These are phyloP conservation scores for Aulostomus chinensis DNA, from an alignment of 2,797 vertebrate genomes.

Conservation along the genomic window DNA sequence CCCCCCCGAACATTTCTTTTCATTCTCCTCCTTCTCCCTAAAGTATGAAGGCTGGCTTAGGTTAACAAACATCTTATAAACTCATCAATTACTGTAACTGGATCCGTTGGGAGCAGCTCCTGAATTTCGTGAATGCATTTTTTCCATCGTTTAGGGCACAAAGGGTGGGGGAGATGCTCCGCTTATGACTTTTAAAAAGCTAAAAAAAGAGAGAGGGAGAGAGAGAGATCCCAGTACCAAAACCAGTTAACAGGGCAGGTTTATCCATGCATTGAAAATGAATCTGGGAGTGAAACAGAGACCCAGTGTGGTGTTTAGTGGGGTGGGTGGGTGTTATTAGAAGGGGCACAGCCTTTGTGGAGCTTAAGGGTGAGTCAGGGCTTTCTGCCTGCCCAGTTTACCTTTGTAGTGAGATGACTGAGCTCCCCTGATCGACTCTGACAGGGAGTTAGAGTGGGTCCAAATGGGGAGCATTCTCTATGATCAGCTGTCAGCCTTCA, in stretches of 20 bases:
- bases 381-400: slow-evolving; percentile 69
- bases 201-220: background rate
- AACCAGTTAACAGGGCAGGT: slow-evolving; percentile 33
- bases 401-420: slow-evolving; percentile 78
- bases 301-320: slow-evolving; percentile 29
- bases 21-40: slow-evolving; percentile 30
- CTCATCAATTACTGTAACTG: slow-evolving; percentile 79
- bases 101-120: slow-evolving; percentile 73
- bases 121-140: slow-evolving; percentile 78
- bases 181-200: slow-evolving; percentile 19
- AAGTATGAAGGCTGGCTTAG: slow-evolving; percentile 64
- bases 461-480: slow-evolving; percentile 80
- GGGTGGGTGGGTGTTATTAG: slow-evolving; percentile 58
- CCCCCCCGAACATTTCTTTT: slow-evolving; percentile 53
- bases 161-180: slow-evolving; percentile 36
- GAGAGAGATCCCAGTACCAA: slow-evolving; percentile 6
- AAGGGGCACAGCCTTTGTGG: slow-evolving; percentile 65
- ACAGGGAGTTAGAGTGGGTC: slow-evolving; percentile 80
- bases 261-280: slow-evolving; percentile 42
- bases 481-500: slow-evolving; percentile 82
- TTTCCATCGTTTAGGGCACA: slow-evolving; percentile 56
- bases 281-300: slow-evolving; percentile 38
- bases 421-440: slow-evolving; percentile 77
- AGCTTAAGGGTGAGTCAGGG: slow-evolving; percentile 64
- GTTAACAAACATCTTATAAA: slow-evolving; percentile 77